These are phyloP conservation scores for Callyntrura sp. DNA, from an alignment of 2,888 invertebrate genomes.

Conservation along the genomic window DNA sequence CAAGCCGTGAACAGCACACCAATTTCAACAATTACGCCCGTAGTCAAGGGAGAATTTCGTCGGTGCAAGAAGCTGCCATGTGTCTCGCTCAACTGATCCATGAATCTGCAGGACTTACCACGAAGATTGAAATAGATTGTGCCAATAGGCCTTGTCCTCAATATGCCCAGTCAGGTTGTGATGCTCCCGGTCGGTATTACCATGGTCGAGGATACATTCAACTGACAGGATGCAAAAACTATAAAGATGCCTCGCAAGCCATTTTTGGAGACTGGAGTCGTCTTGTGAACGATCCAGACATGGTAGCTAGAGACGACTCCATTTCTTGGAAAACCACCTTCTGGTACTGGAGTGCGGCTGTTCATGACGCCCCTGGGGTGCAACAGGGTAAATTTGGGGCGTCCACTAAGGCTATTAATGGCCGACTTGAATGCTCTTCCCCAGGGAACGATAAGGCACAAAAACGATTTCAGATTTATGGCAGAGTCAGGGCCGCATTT, in stretches of 20 bases:
- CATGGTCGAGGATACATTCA: too few species aligned
- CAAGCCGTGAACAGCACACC: constrained; percentile 1
- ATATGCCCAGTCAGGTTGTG: constrained; percentile 70
- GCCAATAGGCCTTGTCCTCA: too few species aligned
- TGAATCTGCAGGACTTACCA: too few species aligned
- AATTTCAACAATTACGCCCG: constrained; percentile 29
- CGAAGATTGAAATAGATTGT: too few species aligned
- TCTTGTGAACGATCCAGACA: constrained; percentile 78
- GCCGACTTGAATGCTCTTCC: constrained; percentile 70
- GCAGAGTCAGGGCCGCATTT: constrained; percentile 74
- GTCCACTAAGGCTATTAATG: constrained; percentile 77
- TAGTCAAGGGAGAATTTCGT: not conserved
- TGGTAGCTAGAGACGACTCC: constrained; percentile 78
- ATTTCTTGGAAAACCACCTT: constrained; percentile 81
- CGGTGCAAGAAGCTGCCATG: constrained; percentile 71
- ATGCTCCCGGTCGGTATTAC: constrained; percentile 54
- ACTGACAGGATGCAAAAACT: too few species aligned
- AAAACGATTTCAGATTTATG: constrained; percentile 73
- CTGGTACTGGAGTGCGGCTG: constrained; percentile 78
- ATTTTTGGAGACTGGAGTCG: too few species aligned
- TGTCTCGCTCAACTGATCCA: constrained; percentile 78
- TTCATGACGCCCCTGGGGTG: constrained; percentile 71
- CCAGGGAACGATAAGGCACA: constrained; percentile 46
- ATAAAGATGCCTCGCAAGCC: too few species aligned
- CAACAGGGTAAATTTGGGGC: constrained; percentile 79